Base-by-base conservation (phyloP, 1,140 invertebrate species). In the Chrysoperla carnea region DNA sequence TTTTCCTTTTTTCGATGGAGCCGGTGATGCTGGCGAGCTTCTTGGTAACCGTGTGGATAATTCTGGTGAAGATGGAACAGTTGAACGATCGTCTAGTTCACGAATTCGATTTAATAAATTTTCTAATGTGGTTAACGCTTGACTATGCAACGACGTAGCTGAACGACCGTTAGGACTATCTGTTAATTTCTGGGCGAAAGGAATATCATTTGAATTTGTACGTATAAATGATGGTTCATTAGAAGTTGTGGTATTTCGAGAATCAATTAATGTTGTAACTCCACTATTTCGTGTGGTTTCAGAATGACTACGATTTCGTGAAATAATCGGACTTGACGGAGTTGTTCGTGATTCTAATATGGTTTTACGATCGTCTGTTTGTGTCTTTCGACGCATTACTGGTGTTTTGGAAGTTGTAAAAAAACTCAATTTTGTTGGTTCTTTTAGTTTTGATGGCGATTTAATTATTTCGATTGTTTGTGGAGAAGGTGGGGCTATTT, bases 1-100 rank as follows among this genome's bases (percentile, higher is more conserved):
- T 52, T 80, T 76, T 31, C 57, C 58, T 66, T 79, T 72, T 58
- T 81, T 78, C 37, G 72, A 74, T 9, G 77, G 72, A 6, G 78
- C 73, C 36, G 80, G 78, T 44, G 77, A 81, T 29, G 75, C 70
- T 1, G 78, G 77, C 2, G 76, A 78, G 52, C 76, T 77, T 49
- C 80, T 70, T 6, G 79, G 78, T 37, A 80, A 57, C 49, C 78
- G 68, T 15, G 64, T 57, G 2, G 8, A 11, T 2, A 61, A 62
- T 35, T 67, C 63, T 0, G 74, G 73, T 40, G 73, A 71, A 1
- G 66, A 65, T 27, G 70, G 69, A 29, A 64, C 62, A 27, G 64
- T 66, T 43, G 51, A 46, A 29, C 48, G 48, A 44, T 68, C 67
- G 44, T 69, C 67, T 36, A 62, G 45, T 47, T 70, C 68, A 14